phyloP scores from a whole-genome alignment of 2,113 vertebrate species.

The Passer montanus region DNA sequence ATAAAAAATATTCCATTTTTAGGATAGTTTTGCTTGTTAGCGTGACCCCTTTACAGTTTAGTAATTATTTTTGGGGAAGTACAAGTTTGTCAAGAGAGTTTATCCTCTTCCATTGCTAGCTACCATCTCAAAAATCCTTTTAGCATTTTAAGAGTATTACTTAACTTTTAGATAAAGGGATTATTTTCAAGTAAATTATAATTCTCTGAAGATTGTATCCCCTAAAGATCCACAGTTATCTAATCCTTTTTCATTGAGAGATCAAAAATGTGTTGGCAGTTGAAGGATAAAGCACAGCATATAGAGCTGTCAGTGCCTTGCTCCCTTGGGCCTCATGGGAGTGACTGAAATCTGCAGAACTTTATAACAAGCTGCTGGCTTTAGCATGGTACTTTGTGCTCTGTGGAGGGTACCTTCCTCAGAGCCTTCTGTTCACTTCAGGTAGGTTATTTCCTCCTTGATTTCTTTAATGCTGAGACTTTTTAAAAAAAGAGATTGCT shows the following conservation, averaged over 20 bases:
- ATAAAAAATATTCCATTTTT: not conserved
- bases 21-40: not conserved
- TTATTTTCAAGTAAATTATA: slow-evolving; percentile 41
- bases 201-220: slow-evolving; percentile 50
- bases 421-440: not conserved
- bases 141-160: slow-evolving; percentile 31
- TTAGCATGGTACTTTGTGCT: not conserved
- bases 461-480: not conserved
- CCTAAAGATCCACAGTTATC: slow-evolving; percentile 44
- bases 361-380: not conserved
- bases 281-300: slow-evolving; percentile 9
- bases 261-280: slow-evolving; percentile 33
- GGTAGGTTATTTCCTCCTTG: not conserved
- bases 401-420: not conserved
- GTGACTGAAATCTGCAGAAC: not conserved
- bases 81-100: not conserved
- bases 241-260: slow-evolving; percentile 34
- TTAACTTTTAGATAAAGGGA: slow-evolving; percentile 37
- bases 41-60: not conserved
- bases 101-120: not conserved
- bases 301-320: not conserved
- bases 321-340: not conserved
- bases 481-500: not conserved
- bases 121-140: not conserved
- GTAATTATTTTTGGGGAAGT: not conserved